phyloP scores from a whole-genome alignment of 1,140 invertebrate species.

The Drosophila insularis region DNA sequence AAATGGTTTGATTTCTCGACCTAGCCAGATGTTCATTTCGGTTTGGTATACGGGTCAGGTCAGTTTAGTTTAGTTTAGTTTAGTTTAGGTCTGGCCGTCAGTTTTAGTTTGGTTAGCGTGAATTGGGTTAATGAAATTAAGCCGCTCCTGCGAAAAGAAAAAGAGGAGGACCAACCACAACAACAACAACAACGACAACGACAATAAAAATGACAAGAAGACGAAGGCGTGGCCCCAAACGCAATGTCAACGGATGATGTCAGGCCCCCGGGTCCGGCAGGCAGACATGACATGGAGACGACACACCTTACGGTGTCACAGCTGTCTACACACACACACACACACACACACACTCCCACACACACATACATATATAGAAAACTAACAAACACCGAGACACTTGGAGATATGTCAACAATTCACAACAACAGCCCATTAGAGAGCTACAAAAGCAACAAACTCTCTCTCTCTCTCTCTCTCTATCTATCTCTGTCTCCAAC shows the following conservation, averaged over 20 bases:
- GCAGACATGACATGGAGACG: constrained; percentile 36
- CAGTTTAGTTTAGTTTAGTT: background rate
- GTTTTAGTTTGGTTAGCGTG: constrained; percentile 9
- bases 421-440: constrained; percentile 14
- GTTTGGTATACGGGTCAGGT: background rate
- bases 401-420: constrained; percentile 12
- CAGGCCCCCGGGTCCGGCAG: constrained; percentile 39
- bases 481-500: constrained; percentile 4
- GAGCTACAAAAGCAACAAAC: constrained; percentile 6
- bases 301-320: constrained; percentile 71
- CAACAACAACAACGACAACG: background rate
- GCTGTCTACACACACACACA: constrained; percentile 60
- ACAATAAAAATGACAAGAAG: constrained; percentile 38
- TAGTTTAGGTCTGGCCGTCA: background rate
- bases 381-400: constrained; percentile 20
- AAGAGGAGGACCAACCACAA: constrained; percentile 10
- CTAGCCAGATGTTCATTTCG: background rate
- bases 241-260: constrained; percentile 65
- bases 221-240: constrained; percentile 61
- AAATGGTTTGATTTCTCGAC: constrained; percentile 5
- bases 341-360: constrained; percentile 22
- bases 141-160: constrained; percentile 55
- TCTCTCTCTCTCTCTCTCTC: too few relatives aligned
- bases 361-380: constrained; percentile 16
- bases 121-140: constrained; percentile 81